Evolutionary conservation across 2,113 vertebrate species (phyloP).

Genomic region (Rhea pennata): DNA sequence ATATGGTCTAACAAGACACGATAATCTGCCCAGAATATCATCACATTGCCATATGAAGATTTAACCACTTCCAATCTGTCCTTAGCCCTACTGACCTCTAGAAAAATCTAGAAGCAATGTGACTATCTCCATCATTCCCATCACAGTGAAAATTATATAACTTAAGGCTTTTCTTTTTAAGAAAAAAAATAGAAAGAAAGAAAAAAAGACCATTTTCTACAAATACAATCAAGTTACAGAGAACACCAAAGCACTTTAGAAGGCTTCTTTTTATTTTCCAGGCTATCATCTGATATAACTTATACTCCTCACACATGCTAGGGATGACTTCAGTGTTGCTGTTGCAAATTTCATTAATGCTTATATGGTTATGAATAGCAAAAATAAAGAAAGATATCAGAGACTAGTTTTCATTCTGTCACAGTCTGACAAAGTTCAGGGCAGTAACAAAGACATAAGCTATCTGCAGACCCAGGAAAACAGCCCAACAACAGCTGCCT

Average conservation of each 20-base stretch:
- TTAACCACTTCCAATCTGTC: not conserved
- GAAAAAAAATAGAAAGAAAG: not conserved
- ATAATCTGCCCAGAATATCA: not conserved
- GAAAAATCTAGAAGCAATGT: not conserved
- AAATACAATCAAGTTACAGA: not conserved
- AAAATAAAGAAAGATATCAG: conserved; percentile 37
- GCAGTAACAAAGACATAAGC: conserved; percentile 9
- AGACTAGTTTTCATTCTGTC: not conserved
- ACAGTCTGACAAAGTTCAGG: conserved; percentile 15
- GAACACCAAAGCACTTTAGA: not conserved
- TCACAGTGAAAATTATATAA: not conserved
- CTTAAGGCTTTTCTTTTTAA: not conserved
- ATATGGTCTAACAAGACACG: not conserved
- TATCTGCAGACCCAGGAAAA: not conserved
- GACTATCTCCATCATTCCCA: not conserved
- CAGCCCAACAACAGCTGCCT: conserved; percentile 12
- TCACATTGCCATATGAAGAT: not conserved
- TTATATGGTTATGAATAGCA: not conserved
- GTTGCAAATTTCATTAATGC: conserved; percentile 30
- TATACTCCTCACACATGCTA: not conserved
- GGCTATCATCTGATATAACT: not conserved
- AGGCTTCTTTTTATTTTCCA: not conserved
- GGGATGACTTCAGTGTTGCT: not conserved
- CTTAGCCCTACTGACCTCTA: not conserved
- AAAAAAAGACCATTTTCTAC: not conserved